Evolutionary conservation across 2,113 vertebrate species (phyloP).

Genomic region (Hydrochoerus hydrochaeris): DNA sequence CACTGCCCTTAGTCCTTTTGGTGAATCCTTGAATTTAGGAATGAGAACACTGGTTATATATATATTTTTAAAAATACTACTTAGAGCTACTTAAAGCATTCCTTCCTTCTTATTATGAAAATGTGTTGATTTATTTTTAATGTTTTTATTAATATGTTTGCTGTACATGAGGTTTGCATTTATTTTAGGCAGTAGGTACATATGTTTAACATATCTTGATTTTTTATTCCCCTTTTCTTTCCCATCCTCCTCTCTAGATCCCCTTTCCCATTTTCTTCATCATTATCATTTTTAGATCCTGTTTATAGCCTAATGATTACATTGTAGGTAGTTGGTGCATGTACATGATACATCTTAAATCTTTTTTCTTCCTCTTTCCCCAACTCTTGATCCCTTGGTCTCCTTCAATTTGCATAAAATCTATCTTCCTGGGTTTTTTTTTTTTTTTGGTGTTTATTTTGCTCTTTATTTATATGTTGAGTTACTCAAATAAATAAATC

Average conservation of each 20-base stretch:
- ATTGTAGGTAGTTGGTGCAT: neutral
- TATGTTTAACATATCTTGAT: neutral
- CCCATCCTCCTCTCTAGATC: neutral
- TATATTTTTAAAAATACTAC: neutral
- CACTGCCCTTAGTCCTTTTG: neutral
- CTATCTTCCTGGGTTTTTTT: neutral
- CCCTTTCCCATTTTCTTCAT: neutral
- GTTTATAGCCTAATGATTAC: neutral
- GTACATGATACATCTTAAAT: neutral
- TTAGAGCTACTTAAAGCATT: neutral
- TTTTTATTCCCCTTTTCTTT: neutral
- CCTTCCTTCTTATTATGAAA: neutral
- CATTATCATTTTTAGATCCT: neutral
- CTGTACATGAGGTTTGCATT: neutral
- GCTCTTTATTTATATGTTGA: neutral
- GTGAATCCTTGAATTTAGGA: constrained; percentile 25
- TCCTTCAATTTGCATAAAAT: neutral
- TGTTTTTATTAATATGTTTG: neutral
- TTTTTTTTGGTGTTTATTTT: neutral
- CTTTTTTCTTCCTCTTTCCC: neutral
- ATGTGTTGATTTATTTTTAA: neutral
- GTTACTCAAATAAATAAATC: neutral
- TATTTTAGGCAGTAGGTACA: neutral
- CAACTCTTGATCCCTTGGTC: neutral
- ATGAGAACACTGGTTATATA: neutral